Conservation (phyloP, 2,797 vertebrate species). For the Perodicticus potto region DNA sequence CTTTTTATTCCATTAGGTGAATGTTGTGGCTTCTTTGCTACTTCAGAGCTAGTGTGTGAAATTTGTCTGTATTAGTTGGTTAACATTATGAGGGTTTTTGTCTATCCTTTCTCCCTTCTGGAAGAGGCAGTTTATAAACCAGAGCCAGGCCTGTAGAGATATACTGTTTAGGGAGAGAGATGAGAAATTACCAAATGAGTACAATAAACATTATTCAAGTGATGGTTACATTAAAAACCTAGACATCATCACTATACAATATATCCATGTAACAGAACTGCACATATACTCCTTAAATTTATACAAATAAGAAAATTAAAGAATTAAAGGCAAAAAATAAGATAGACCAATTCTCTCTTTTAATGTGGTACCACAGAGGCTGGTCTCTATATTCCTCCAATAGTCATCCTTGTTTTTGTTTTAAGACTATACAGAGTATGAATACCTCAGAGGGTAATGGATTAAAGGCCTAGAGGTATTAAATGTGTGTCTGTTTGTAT, state of each 20-base stretch:
- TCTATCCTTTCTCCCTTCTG: neutral
- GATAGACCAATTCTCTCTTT: neutral
- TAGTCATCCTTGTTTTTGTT: neutral
- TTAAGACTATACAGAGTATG: neutral
- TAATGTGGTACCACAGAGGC: neutral
- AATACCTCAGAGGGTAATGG: neutral
- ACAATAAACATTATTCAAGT: neutral
- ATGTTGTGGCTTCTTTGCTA: neutral
- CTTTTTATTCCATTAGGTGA: neutral
- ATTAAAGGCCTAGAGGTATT: neutral
- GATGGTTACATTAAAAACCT: neutral
- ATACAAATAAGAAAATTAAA: neutral
- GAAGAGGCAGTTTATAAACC: conserved; percentile 15
- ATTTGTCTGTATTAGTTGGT: neutral
- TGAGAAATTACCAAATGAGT: too few species aligned
- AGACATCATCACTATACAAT: neutral
- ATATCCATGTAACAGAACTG: neutral
- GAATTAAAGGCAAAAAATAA: neutral
- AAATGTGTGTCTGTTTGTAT: neutral
- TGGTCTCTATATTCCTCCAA: neutral
- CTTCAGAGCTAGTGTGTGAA: neutral
- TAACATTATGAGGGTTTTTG: neutral
- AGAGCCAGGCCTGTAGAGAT: neutral
- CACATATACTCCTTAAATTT: neutral
- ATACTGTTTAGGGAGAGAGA: neutral